Percentiles rank a stretch among this genome's conserved stretches.
Conservation (phyloP, 2,113 vertebrate species). For the Galeopterus variegatus region DNA sequence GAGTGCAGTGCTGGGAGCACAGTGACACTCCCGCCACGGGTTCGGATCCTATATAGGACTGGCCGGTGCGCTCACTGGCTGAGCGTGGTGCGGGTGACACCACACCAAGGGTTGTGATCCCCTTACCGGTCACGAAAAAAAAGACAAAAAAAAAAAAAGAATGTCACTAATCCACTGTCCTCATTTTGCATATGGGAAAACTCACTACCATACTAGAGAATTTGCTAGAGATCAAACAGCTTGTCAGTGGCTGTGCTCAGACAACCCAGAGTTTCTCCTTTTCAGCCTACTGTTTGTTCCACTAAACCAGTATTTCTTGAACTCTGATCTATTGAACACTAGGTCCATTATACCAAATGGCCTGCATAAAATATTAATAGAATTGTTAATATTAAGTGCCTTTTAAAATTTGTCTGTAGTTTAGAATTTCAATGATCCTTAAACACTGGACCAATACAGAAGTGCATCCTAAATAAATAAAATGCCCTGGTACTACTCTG, state of each 20-base stretch:
- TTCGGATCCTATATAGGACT: no score
- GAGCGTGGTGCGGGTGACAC: no score
- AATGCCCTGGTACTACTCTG: neutral
- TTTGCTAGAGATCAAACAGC: neutral
- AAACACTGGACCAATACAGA: neutral
- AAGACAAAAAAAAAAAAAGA: no score
- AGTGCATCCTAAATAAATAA: neutral
- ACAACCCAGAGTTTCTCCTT: neutral
- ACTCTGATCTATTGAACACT: neutral
- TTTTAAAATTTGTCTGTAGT: neutral
- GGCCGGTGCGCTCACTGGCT: no score
- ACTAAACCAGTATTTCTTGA: neutral
- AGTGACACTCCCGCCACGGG: no score
- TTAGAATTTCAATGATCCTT: constrained; percentile 20
- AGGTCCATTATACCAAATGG: neutral
- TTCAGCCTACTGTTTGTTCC: neutral
- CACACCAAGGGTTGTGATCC: no score
- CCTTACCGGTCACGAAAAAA: no score
- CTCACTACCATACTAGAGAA: neutral
- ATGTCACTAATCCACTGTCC: neutral
- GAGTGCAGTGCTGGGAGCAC: no score
- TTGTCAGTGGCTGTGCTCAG: neutral
- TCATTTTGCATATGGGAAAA: neutral
- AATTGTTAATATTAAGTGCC: neutral
- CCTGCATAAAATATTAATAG: neutral